Evolutionary conservation across 2,888 invertebrate species (phyloP), one percentile per base, ranked within the genome.

Genomic region (Xylota sylvarum): DNA sequence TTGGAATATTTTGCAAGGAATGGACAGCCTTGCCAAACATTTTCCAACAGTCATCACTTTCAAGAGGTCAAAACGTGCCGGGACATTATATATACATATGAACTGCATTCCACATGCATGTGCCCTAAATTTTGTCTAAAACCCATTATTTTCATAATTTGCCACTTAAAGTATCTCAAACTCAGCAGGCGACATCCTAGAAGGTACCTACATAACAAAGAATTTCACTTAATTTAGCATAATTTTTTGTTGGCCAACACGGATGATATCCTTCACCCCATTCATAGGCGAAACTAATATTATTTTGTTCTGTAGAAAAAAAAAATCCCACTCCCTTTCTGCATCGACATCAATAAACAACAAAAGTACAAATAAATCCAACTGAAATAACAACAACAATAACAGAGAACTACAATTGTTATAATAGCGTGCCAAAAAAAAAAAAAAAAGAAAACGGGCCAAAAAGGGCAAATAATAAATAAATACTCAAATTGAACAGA

Each of bases 401-500:
- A 69, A 30, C 40, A 14, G 40, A 19, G 43, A 62, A 73, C 65
- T 48, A 50, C 72, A 80, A 72, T 72, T 64, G 56, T 37, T 79
- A 56, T 72, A 72, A 72, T 79, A 50, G 79, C 79, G 72, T 80
- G 79, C 79, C 65, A 80, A 80, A 65, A 77, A 55, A 52, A 32
- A n/a, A 19, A 32, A 9, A 5, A 27, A 52, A 23, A 76, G 65
- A 76, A 32, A 55, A 5, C 12, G 32, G 12, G 23, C 40, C 14
- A 14, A 27, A 23, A 4, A 17, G 35, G 9, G 10, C 14, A 62
- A 56, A 56, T 19, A 58, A 72, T 32, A 60, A 58, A 62, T 65
- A 65, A 79, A 79, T 80, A 80, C 58, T 56, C 72, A 73, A 80
- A 65, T 80, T 80, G 73, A 80, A 80, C 72, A 80, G 72, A 80